A percentile compares a stretch with the other conserved stretches of the same genome.
Conservation (phyloP, 2,888 invertebrate genomes). For the Exocentrus adspersus region DNA sequence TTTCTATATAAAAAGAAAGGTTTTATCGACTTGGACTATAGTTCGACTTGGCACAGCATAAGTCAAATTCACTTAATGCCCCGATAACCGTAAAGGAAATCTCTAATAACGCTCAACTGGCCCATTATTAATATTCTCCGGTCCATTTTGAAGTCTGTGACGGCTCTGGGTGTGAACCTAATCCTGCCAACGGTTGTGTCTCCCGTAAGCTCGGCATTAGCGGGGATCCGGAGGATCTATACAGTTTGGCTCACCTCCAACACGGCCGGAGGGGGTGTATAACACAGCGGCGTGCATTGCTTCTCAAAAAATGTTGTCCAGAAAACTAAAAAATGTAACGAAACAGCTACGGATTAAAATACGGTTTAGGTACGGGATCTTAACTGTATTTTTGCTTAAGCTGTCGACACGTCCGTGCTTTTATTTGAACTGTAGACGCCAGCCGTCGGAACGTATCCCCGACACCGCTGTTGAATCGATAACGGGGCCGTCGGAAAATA, state of each 20-base stretch:
- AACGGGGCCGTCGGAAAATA: background rate
- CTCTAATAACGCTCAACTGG: background rate
- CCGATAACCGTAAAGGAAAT: background rate
- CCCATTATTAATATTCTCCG: background rate
- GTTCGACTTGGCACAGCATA: no score
- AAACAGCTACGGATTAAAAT: no score
- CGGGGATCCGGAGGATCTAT: background rate
- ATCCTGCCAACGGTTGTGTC: background rate
- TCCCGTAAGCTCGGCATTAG: background rate
- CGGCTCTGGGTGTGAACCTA: background rate
- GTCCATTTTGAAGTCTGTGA: background rate
- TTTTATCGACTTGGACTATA: no score
- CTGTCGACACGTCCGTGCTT: no score
- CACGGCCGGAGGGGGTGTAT: background rate
- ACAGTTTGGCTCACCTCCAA: background rate
- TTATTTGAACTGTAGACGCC: background rate
- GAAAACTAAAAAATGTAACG: no score
- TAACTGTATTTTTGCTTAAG: no score
- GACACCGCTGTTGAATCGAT: background rate
- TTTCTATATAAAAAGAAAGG: no score
- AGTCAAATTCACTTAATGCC: no score
- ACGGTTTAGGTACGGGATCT: no score
- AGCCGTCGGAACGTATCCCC: background rate
- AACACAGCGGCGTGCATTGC: no score
- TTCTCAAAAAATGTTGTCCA: no score